Evolutionary conservation across 2,113 vertebrate species (phyloP).

Genomic region (Rana temporaria): DNA sequence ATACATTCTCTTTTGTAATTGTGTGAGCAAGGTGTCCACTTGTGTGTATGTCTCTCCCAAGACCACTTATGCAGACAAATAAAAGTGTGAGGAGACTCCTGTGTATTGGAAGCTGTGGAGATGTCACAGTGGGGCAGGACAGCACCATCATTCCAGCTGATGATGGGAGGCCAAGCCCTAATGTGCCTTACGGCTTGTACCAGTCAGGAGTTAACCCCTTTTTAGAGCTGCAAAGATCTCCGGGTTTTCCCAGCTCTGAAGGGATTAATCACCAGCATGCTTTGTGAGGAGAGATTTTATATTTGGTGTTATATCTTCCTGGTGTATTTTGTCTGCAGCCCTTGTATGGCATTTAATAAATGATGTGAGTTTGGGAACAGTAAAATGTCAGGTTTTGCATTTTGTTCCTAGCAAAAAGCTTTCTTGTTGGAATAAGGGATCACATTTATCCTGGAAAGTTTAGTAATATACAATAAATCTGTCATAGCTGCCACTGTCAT

Average conservation of each 20-base stretch:
- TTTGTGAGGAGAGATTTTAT: conserved; percentile 51
- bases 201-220: conserved; percentile 50
- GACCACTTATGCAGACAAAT: conserved; percentile 47
- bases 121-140: conserved; percentile 39
- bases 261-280: conserved; percentile 44
- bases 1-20: conserved; percentile 50
- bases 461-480: too few relatives aligned
- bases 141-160: conserved; percentile 22
- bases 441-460: too few relatives aligned
- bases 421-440: not conserved
- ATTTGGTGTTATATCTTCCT: conserved; percentile 56
- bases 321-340: conserved; percentile 55
- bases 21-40: conserved; percentile 48
- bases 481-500: too few relatives aligned
- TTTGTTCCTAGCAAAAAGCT: not conserved
- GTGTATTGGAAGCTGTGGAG: conserved; percentile 39
- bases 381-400: not conserved
- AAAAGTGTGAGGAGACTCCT: conserved; percentile 35
- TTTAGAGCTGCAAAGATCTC: conserved; percentile 13
- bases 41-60: conserved; percentile 45
- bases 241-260: conserved; percentile 14
- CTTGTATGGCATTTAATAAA: conserved; percentile 57
- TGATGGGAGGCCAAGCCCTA: conserved; percentile 50
- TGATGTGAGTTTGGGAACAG: conserved; percentile 50
- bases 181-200: conserved; percentile 53